Evolutionary conservation across 2,888 invertebrate species (phyloP).

Genomic region (Lamproptera curius): DNA sequence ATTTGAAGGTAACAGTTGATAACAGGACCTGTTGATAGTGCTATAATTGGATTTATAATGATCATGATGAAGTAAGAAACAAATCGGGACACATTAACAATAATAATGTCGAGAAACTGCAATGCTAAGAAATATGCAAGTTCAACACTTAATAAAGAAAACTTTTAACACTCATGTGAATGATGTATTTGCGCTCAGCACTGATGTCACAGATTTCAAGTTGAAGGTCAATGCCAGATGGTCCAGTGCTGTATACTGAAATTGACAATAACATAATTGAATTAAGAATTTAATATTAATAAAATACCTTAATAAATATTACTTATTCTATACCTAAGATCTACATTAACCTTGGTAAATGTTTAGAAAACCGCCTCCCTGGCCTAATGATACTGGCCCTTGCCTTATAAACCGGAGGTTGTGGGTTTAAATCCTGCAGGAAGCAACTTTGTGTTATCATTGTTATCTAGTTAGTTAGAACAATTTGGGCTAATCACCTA

Average conservation of each 20-base stretch:
- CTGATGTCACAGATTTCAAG: constrained; percentile 45
- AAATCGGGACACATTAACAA: constrained; percentile 22
- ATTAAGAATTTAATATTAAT: background rate
- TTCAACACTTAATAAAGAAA: constrained; percentile 41
- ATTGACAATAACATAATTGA: constrained; percentile 35
- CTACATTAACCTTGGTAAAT: too few relatives aligned
- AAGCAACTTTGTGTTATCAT: too few relatives aligned
- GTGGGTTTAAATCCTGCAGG: too few relatives aligned
- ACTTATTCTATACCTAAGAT: too few relatives aligned
- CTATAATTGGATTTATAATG: constrained; percentile 63
- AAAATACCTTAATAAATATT: too few relatives aligned
- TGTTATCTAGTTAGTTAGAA: too few relatives aligned
- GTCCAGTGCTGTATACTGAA: constrained; percentile 69
- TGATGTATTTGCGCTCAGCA: constrained; percentile 46
- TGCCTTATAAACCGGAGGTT: too few relatives aligned
- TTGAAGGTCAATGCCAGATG: constrained; percentile 49
- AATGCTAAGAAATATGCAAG: constrained; percentile 44
- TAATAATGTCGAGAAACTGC: constrained; percentile 43
- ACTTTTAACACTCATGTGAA: constrained; percentile 44
- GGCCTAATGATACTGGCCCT: too few relatives aligned
- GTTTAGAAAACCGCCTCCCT: too few relatives aligned
- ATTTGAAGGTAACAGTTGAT: constrained; percentile 11
- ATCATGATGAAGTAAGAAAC: too few relatives aligned
- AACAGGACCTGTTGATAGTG: constrained; percentile 32
- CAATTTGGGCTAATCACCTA: too few relatives aligned